phyloP scores from a whole-genome alignment of 2,113 vertebrate genomes.

The Kobus ellipsiprymnus region DNA sequence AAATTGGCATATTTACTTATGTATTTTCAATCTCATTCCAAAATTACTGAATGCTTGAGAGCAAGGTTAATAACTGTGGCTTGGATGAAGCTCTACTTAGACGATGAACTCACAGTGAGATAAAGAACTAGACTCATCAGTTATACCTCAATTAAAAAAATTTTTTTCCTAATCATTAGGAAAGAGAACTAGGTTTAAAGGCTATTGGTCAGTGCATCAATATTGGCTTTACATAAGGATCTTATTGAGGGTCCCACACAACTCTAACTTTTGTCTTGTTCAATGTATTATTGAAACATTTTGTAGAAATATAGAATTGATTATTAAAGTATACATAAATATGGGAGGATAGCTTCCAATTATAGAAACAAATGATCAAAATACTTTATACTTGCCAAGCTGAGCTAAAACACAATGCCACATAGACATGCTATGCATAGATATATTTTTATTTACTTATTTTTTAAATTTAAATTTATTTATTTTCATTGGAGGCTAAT shows the following conservation, averaged over 20 bases:
- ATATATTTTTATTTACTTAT: background rate
- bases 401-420: background rate
- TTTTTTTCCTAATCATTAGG: background rate
- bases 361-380: constrained; percentile 16
- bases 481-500: no score
- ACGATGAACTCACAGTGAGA: background rate
- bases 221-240: background rate
- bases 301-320: background rate
- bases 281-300: background rate
- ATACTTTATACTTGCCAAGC: background rate
- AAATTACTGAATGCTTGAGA: background rate
- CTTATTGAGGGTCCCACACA: background rate
- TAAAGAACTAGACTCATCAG: background rate
- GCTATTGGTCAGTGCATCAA: background rate
- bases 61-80: background rate
- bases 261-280: background rate
- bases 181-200: background rate
- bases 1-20: background rate
- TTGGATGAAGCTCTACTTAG: background rate
- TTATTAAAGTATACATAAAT: background rate
- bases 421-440: background rate
- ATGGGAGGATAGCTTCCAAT: background rate
- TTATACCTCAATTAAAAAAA: background rate
- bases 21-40: background rate
- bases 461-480: no score